A percentile compares a stretch with the other conserved stretches of the same genome.
These are phyloP conservation scores for Celastrina argiolus DNA, from an alignment of 2,888 invertebrate genomes.

Conservation along the genomic window DNA sequence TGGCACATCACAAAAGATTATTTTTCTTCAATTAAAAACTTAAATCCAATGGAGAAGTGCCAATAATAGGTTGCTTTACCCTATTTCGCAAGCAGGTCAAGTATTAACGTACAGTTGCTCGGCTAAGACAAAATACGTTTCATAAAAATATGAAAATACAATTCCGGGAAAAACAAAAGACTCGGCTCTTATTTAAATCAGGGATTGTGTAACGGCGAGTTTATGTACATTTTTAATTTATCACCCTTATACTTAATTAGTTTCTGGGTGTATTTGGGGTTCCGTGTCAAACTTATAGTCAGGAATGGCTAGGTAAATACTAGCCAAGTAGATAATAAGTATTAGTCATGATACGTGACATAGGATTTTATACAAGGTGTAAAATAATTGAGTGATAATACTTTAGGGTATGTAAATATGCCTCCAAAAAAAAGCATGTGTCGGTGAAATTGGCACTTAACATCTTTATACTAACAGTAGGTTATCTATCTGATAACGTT, in stretches of 20 bases:
- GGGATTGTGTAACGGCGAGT: background rate
- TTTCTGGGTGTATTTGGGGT: background rate
- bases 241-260: constrained; percentile 6
- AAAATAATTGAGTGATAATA: no score
- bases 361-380: no score
- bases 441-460: no score
- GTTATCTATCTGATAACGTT: no score
- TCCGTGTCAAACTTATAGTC: background rate
- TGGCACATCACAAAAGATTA: constrained; percentile 1
- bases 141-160: constrained; percentile 19
- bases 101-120: background rate
- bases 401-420: no score
- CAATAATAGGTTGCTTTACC: constrained; percentile 3
- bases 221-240: constrained; percentile 14
- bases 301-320: background rate
- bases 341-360: no score
- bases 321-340: no score
- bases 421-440: no score
- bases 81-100: constrained; percentile 14
- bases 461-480: no score
- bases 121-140: constrained; percentile 12
- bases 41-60: constrained; percentile 9
- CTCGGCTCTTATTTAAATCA: constrained; percentile 11
- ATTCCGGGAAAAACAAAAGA: constrained; percentile 8
- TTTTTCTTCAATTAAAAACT: constrained; percentile 10